These are phyloP conservation scores for Colistium nudipinnis DNA, from an alignment of 2,113 vertebrate genomes.

Conservation along the genomic window DNA sequence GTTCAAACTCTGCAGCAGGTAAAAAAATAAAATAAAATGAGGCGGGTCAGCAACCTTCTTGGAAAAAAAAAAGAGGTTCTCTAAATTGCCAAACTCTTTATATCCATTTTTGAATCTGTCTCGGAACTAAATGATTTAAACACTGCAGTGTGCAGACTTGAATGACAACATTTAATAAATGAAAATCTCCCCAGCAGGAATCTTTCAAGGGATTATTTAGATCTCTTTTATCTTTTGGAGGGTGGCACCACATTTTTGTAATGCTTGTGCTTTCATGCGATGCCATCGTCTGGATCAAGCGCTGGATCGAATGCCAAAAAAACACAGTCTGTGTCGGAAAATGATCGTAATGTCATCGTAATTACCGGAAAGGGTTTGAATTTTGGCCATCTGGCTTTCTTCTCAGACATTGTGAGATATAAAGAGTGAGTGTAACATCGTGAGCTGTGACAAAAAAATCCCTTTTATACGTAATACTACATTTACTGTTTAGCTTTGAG, in stretches of 20 bases:
- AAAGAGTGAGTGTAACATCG: too few species aligned
- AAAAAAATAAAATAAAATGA: slow-evolving; percentile 11
- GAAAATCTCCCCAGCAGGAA: not conserved
- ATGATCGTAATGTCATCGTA: too few species aligned
- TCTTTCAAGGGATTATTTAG: slow-evolving; percentile 20
- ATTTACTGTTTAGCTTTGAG: too few species aligned
- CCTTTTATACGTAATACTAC: too few species aligned
- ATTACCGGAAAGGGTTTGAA: too few species aligned
- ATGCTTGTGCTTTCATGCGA: not conserved
- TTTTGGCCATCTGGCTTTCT: too few species aligned
- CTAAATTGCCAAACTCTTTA: slow-evolving; percentile 3
- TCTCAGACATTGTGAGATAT: too few species aligned
- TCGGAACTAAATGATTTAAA: slow-evolving; percentile 13
- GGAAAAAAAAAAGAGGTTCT: not conserved
- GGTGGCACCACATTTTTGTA: not conserved
- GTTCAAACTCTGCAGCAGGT: not conserved
- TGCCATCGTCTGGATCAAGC: not conserved
- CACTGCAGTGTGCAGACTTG: not conserved
- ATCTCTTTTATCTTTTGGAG: slow-evolving; percentile 2
- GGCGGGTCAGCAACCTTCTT: slow-evolving; percentile 25
- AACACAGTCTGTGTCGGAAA: too few species aligned
- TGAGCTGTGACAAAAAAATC: too few species aligned
- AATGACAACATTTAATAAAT: slow-evolving; percentile 15
- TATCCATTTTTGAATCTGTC: not conserved
- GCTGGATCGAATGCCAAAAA: not conserved